Conservation (phyloP, 2,888 invertebrate genomes). For the Monochamus alternatus region DNA sequence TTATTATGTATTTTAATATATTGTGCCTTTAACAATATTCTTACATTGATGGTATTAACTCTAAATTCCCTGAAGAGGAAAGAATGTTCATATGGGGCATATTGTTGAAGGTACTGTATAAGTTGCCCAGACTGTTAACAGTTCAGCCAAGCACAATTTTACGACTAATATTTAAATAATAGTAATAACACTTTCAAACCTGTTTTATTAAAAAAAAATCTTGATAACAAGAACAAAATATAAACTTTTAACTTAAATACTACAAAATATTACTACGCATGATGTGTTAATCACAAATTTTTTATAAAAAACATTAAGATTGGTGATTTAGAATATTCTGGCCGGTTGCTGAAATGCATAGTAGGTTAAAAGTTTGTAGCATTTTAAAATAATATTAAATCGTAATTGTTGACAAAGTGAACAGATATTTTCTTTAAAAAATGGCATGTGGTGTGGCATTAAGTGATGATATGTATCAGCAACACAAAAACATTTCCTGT, state of each 20-base stretch:
- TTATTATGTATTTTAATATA: too few relatives aligned
- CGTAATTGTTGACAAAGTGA: constrained; percentile 4
- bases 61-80: too few relatives aligned
- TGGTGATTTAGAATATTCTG: not conserved
- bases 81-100: too few relatives aligned
- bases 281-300: constrained; percentile 3
- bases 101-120: too few relatives aligned
- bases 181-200: constrained; percentile 6
- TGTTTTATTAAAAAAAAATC: not conserved
- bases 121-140: not conserved
- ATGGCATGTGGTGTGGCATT: not conserved
- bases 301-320: constrained; percentile 5
- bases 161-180: constrained; percentile 14
- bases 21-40: too few relatives aligned
- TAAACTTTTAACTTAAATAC: too few relatives aligned
- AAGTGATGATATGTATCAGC: not conserved
- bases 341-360: constrained; percentile 4
- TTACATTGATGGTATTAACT: too few relatives aligned
- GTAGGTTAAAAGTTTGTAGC: not conserved
- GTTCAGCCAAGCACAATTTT: constrained; percentile 10
- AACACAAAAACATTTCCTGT: too few relatives aligned
- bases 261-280: not conserved
- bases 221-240: too few relatives aligned
- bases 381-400: not conserved
- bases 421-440: constrained; percentile 20